A percentile compares a stretch with the other conserved stretches of the same genome.
Conservation (phyloP, 1,140 invertebrate species). For the Drosophila lacteicornis region DNA sequence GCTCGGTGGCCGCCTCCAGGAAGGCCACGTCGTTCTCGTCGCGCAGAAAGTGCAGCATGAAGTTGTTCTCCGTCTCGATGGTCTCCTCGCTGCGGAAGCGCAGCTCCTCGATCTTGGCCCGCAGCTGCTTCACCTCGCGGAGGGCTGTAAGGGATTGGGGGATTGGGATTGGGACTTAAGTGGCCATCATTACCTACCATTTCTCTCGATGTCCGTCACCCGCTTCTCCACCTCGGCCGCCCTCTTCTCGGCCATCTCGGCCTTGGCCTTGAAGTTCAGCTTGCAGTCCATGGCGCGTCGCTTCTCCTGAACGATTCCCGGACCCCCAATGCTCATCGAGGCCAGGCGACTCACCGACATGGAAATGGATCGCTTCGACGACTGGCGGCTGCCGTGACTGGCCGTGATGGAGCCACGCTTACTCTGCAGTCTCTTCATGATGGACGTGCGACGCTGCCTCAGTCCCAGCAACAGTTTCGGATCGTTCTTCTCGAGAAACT, state of each 20-base stretch:
- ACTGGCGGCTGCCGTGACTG: constrained; percentile 43
- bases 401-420: constrained; percentile 1
- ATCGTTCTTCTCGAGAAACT: constrained; percentile 81
- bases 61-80: constrained; percentile 76
- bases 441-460: constrained; percentile 63
- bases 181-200: constrained; percentile 38
- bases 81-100: constrained; percentile 68
- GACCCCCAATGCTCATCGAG: constrained; percentile 3
- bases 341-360: constrained; percentile 31
- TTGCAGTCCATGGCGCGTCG: constrained; percentile 56
- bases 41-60: constrained; percentile 72
- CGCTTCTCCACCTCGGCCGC: constrained; percentile 69
- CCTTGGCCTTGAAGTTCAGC: constrained; percentile 75
- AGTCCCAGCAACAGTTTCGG: constrained; percentile 72
- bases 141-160: constrained; percentile 39
- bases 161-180: not conserved
- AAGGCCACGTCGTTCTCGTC: constrained; percentile 67
- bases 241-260: constrained; percentile 76
- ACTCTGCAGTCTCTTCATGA: constrained; percentile 38
- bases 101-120: constrained; percentile 77
- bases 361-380: constrained; percentile 64
- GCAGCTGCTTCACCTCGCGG: constrained; percentile 68
- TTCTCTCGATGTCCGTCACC: constrained; percentile 68
- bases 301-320: constrained; percentile 1
- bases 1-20: constrained; percentile 67